Base-by-base conservation (phyloP, 2,797 vertebrate species). In the Cichlasoma orientale region DNA sequence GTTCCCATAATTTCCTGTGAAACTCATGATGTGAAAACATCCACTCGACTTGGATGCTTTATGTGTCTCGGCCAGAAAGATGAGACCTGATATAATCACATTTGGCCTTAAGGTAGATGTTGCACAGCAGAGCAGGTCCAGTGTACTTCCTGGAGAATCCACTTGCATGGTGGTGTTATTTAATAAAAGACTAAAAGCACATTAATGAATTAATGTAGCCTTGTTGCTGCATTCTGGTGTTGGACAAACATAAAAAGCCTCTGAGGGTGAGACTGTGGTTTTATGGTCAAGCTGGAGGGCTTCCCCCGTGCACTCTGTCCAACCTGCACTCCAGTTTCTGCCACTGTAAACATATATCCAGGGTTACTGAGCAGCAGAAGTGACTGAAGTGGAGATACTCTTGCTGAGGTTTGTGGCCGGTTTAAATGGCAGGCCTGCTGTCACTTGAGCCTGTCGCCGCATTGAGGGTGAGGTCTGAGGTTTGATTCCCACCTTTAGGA, bases 321-420 rank as follows among this genome's bases (percentile, higher is more conserved):
- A 44, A 14, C 41, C 41, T 44, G 4, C 41, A 16, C 41, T 44
- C 36, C 31, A 21, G 2, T 74, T 66, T 53, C 74, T 56, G n/a
- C 41, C 3, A 0, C 27, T 57, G 56, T 41, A 47, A 77, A 68
- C 2, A 0, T 58, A 56, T 69, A 47, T 73, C 2, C 61, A 47
- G 61, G 16, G 12, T 72, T 52, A 16, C 23, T 75, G 44, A 11
- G 27, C 74, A 36, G 74, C 7, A 9, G 25, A 23, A 47, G 75
- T 1, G 63, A 41, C 5, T 31, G 73, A 71, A 53, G 55, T 41
- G 66, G 33, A 74, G 77, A 82, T 81, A 5, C 31, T 77, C 81
- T 69, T 11, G 0, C 56, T 78, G 83, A 85, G 86, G 82, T 82
- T 73, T 82, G 87, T 1, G 57, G 82, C 52, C 21, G 1, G 21